Conservation (phyloP, 2,113 vertebrate species). For the Brachyhypopomus gauderio region DNA sequence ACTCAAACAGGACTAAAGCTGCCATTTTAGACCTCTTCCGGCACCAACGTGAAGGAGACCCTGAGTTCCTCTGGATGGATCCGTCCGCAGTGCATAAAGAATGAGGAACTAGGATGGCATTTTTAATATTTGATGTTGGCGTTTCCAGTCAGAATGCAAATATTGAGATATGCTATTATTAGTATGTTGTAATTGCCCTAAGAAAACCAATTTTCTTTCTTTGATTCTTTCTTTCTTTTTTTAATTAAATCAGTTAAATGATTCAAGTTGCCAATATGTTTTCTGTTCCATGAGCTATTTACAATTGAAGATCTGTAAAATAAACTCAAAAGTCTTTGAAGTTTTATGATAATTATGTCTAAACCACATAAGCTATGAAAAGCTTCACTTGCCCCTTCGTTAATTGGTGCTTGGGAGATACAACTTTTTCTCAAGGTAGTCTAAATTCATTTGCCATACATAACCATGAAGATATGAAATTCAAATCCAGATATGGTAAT, state of each 20-base stretch:
- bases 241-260: slow-evolving; percentile 3
- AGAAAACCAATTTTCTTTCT: background rate
- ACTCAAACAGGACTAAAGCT: background rate
- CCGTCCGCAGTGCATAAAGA: no score
- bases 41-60: no score
- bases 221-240: background rate
- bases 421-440: background rate
- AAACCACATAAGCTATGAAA: background rate
- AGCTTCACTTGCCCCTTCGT: background rate
- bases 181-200: background rate
- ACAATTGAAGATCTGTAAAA: background rate
- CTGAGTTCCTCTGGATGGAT: no score
- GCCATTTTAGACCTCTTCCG: background rate
- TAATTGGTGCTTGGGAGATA: background rate
- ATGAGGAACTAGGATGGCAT: no score
- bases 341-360: slow-evolving; percentile 8
- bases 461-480: background rate
- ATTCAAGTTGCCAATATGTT: background rate
- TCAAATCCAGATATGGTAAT: no score
- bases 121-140: no score
- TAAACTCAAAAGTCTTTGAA: background rate
- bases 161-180: background rate
- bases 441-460: slow-evolving; percentile 3
- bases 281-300: background rate
- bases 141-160: background rate